A percentile compares a stretch with the other conserved stretches of the same genome.
These are phyloP conservation scores for Spizella passerina DNA, from an alignment of 2,797 vertebrate species.

Conservation along the genomic window DNA sequence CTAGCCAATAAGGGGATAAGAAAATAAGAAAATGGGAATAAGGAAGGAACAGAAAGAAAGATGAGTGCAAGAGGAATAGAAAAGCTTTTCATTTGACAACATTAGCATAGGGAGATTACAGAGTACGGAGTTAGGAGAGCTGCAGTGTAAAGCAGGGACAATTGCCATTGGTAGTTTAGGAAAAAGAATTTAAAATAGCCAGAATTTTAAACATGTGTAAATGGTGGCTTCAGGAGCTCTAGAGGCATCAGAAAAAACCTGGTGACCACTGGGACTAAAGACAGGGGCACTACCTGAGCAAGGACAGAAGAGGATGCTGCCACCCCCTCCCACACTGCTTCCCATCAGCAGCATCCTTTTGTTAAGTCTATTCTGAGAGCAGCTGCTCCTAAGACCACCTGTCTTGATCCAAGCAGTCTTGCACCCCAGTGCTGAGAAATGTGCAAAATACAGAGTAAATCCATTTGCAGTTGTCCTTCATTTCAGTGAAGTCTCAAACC, in stretches of 20 bases:
- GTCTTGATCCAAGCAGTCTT: neutral
- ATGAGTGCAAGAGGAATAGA: neutral
- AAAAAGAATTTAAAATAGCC: neutral
- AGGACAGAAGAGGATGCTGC: neutral
- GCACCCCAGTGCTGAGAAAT: neutral
- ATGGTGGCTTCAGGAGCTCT: neutral
- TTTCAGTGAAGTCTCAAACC: neutral
- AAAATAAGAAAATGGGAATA: neutral
- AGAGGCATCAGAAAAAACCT: neutral
- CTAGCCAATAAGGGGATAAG: neutral
- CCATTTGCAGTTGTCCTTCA: neutral
- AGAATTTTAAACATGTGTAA: neutral
- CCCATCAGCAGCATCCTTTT: neutral
- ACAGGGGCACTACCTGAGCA: neutral
- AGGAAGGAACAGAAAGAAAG: neutral
- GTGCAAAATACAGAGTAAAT: neutral
- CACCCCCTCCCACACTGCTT: accelerated
- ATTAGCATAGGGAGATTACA: neutral
- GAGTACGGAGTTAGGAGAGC: neutral
- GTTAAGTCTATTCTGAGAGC: neutral
- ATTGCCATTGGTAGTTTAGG: neutral
- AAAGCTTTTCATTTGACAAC: neutral
- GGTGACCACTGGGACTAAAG: neutral
- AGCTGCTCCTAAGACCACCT: neutral
- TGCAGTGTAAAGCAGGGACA: neutral